Base-by-base conservation (phyloP, 2,888 invertebrate genomes). In the Anoplius nigerrimus region DNA sequence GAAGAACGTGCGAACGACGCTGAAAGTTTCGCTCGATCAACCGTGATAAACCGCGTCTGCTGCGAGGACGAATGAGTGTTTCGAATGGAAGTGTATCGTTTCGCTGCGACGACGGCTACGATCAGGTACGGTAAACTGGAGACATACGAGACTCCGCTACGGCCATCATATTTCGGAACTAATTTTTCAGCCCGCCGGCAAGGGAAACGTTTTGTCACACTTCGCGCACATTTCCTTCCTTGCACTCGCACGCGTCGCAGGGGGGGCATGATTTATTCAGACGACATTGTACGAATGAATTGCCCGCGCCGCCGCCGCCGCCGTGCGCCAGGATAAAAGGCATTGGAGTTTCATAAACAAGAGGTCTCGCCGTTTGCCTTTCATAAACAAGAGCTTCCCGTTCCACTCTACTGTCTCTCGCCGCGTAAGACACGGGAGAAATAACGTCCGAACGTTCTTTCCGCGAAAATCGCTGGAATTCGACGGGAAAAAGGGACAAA, bases 291-390 rank as follows among this genome's bases (percentile, higher is more conserved):
- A 68, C 53, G 70, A 53, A 55, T 51, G 59, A 64, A 57, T 62
- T 63, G 66, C 59, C 66, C 56, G 62, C 55, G 54, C 16, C 67
- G 27, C 20, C 66, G 64, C 13, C 42, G 34, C 43, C 18, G n/a
- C 24, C 34, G 34, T 34, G 4, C 51, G 46, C 46, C 51, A 58
- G 53, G 54, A 62, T 67, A 65, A 71, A 67, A 66, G 64, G 62
- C 22, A 62, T 72, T 75, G 53, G 78, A 62, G 71, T 75, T 75
- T 67, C 69, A 73, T 78, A 75, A 78, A 77, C 76, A 69, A 75
- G 24, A 24, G 51, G 46, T 20, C 53, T 11, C 48, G n/a, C 48
- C 48, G 48, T 18, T 16, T 48, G 18, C 48, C n/a, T n/a, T n/a
- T n/a, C n/a, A n/a, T n/a, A n/a, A n/a, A n/a, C n/a, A n/a, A n/a